Conservation (phyloP, 2,888 invertebrate species). For the Athrips mouffetella region DNA sequence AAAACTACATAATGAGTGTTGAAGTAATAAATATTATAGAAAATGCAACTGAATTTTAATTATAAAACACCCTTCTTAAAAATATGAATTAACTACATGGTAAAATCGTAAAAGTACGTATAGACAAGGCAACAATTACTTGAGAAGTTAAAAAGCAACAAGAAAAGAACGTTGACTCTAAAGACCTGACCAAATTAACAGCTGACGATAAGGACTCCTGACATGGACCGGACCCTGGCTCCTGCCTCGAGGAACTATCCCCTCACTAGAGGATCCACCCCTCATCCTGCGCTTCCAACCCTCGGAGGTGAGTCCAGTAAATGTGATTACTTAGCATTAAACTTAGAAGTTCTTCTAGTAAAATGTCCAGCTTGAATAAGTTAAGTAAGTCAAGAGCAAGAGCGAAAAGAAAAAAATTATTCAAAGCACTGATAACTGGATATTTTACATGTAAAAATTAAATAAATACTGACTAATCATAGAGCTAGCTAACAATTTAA, state of each 20-base stretch:
- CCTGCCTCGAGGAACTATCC: conserved; percentile 51
- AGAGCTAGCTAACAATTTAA: no score
- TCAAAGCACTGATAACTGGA: no score
- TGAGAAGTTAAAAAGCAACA: no score
- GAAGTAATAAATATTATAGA: conserved; percentile 25
- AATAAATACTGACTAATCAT: no score
- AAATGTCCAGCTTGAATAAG: no score
- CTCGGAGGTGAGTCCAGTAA: conserved; percentile 57
- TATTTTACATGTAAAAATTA: no score
- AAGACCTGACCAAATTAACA: background rate
- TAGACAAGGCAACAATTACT: no score
- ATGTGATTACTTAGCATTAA: background rate
- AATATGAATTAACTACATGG: background rate
- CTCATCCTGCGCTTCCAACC: conserved; percentile 57
- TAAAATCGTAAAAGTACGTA: no score
- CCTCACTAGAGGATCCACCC: conserved; percentile 46
- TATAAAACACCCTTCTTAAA: background rate
- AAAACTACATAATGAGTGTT: conserved; percentile 59
- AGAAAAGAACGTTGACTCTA: background rate
- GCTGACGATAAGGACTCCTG: background rate
- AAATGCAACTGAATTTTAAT: conserved; percentile 13
- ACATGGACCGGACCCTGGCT: conserved; percentile 26
- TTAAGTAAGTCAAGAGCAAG: no score
- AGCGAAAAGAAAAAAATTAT: no score
- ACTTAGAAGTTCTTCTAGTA: no score